A percentile compares a stretch with the other conserved stretches of the same genome.
phyloP scores from a whole-genome alignment of 2,888 invertebrate species.

The Gastracanthus pulcherrimus region DNA sequence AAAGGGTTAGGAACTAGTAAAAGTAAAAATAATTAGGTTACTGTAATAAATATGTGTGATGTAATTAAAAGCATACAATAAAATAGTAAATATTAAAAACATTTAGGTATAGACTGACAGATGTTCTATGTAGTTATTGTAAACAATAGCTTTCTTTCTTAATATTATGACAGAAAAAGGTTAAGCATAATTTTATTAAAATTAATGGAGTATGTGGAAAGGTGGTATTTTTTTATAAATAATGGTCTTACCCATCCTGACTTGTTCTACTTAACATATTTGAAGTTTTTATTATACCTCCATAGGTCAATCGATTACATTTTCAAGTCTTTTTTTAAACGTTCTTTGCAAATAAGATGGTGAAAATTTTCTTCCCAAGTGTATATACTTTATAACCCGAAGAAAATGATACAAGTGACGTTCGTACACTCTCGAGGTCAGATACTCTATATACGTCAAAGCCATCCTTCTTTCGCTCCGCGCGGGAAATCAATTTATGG shows the following conservation, averaged over 20 bases:
- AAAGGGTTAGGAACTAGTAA: too few relatives aligned
- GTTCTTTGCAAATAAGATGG: too few relatives aligned
- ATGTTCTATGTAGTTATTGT: too few relatives aligned
- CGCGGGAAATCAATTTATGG: background rate
- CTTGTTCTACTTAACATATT: background rate
- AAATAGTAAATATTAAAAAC: too few relatives aligned
- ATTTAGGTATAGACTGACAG: too few relatives aligned
- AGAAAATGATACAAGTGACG: background rate
- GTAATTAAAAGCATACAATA: too few relatives aligned
- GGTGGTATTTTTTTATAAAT: background rate
- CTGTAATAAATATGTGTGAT: too few relatives aligned
- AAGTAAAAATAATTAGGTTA: too few relatives aligned
- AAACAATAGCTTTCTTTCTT: too few relatives aligned
- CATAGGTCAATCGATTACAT: too few relatives aligned
- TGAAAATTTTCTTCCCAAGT: background rate
- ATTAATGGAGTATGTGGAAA: background rate
- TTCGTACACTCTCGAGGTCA: slow-evolving; percentile 1
- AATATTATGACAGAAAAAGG: background rate
- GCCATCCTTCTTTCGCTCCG: slow-evolving; percentile 2
- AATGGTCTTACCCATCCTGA: background rate
- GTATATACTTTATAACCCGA: background rate
- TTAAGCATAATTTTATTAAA: background rate
- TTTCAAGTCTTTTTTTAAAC: too few relatives aligned
- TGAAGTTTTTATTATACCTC: too few relatives aligned
- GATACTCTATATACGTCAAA: background rate